Conservation (phyloP, 1,140 invertebrate species). For the Cotesia typhae region DNA sequence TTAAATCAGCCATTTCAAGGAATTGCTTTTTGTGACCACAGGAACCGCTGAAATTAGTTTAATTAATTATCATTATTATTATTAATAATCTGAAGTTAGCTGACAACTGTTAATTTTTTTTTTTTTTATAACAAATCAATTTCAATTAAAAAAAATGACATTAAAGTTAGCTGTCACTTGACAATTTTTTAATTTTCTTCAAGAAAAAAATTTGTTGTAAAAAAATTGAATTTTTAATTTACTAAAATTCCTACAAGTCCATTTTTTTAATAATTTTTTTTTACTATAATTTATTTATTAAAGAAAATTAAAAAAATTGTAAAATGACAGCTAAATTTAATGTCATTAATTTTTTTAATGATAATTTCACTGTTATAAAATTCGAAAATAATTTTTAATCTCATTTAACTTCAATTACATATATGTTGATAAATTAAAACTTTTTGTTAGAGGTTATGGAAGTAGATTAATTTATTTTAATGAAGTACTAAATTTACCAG, state of each 20-base stretch:
- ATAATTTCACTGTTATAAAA: too few relatives aligned
- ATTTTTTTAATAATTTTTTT: too few relatives aligned
- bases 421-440: conserved; percentile 15
- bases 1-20: conserved; percentile 66
- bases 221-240: too few relatives aligned
- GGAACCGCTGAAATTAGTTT: conserved; percentile 63
- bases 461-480: not conserved
- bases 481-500: conserved; percentile 55
- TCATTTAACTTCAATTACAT: not conserved
- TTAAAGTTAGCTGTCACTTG: too few relatives aligned
- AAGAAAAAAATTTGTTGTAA: too few relatives aligned
- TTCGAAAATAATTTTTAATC: too few relatives aligned
- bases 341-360: too few relatives aligned
- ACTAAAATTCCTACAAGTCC: too few relatives aligned
- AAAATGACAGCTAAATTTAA: too few relatives aligned
- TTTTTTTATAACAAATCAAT: not conserved
- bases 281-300: too few relatives aligned
- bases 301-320: too few relatives aligned
- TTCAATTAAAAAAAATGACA: not conserved
- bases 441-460: not conserved
- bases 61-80: not conserved
- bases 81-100: not conserved
- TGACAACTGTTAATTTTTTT: not conserved
- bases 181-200: too few relatives aligned
- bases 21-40: conserved; percentile 74